These are phyloP conservation scores for Syndactyla subalaris DNA, from an alignment of 2,797 vertebrate genomes.

Conservation along the genomic window DNA sequence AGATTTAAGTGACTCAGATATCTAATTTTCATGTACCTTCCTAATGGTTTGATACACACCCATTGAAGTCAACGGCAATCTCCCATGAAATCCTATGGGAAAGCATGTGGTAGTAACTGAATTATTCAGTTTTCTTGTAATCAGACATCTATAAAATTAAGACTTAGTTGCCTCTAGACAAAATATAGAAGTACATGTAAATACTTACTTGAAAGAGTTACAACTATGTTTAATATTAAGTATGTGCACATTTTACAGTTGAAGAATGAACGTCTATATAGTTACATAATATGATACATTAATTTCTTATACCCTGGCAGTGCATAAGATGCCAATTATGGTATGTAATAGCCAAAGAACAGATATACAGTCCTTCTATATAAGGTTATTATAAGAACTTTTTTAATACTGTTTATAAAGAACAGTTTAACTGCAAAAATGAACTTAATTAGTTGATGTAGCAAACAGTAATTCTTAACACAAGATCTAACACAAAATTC, in stretches of 20 bases:
- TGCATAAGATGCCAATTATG: background rate
- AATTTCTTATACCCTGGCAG: background rate
- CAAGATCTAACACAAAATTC: background rate
- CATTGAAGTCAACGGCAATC: background rate
- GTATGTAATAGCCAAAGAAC: background rate
- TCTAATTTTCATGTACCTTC: background rate
- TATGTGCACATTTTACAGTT: background rate
- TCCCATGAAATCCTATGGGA: background rate
- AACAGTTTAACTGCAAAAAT: background rate
- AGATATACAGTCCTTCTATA: background rate
- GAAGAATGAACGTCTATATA: background rate
- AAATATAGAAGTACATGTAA: background rate
- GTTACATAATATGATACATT: background rate
- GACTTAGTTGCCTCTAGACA: background rate
- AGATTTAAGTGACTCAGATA: background rate
- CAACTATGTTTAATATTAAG: background rate
- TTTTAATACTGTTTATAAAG: background rate
- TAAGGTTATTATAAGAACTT: background rate
- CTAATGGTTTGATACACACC: background rate
- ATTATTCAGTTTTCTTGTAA: background rate
- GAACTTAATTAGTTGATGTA: background rate
- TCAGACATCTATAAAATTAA: background rate
- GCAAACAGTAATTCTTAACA: background rate
- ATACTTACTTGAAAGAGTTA: background rate
- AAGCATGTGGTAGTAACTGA: background rate